These are phyloP conservation scores for Pachyrhynchus sulphureomaculatus DNA, from an alignment of 1,140 invertebrate species.

Conservation along the genomic window DNA sequence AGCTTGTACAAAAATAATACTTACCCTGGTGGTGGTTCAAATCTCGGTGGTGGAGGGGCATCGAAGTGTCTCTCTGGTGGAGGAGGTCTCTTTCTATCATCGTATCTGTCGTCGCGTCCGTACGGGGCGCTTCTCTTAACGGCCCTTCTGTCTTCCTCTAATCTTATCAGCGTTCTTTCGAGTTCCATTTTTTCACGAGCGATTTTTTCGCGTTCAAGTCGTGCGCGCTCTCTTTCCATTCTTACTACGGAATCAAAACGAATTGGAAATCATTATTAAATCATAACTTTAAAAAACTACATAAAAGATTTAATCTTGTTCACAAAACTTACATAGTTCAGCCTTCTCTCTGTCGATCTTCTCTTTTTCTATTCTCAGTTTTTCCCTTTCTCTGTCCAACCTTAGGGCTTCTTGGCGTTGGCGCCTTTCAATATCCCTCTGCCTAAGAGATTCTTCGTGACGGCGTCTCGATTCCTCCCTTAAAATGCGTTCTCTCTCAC, in stretches of 20 bases:
- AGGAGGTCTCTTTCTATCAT: conserved; percentile 49
- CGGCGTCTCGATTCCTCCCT: conserved; percentile 79
- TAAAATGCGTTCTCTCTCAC: conserved; percentile 73
- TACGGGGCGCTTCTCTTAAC: conserved; percentile 52
- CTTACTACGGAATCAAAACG: conserved; percentile 52
- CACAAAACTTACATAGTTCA: conserved; percentile 57
- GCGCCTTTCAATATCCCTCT: conserved; percentile 74
- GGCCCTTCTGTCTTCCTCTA: conserved; percentile 53
- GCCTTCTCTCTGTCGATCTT: conserved; percentile 77
- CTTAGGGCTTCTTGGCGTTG: conserved; percentile 78
- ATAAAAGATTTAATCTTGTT: neutral
- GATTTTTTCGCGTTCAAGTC: conserved; percentile 78
- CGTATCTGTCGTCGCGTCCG: conserved; percentile 46
- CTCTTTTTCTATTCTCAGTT: conserved; percentile 72
- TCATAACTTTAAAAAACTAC: neutral
- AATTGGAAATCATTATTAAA: neutral
- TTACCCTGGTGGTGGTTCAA: conserved; percentile 38
- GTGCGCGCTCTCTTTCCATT: conserved; percentile 77
- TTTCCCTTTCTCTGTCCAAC: conserved; percentile 76
- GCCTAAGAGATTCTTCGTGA: conserved; percentile 67
- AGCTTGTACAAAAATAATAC: too few species aligned
- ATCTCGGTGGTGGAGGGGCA: conserved; percentile 45
- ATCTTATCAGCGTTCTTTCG: conserved; percentile 68
- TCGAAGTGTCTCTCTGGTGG: conserved; percentile 45
- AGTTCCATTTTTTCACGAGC: conserved; percentile 81